phyloP scores from a whole-genome alignment of 1,140 invertebrate genomes.

The Formica exsecta region DNA sequence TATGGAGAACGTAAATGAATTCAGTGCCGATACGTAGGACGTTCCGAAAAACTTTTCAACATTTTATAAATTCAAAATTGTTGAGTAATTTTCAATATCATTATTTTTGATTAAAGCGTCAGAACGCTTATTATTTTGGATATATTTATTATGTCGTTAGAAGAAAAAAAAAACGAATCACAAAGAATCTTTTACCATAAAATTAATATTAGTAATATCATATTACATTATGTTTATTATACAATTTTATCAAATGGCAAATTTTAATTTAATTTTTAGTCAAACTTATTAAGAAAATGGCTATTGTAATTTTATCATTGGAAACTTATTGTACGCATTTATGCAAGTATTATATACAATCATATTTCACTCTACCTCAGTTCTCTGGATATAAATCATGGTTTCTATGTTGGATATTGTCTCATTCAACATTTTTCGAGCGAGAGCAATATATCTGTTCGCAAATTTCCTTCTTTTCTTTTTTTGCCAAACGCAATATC shows the following conservation, averaged over 20 bases:
- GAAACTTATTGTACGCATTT: constrained; percentile 8
- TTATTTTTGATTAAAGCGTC: neutral
- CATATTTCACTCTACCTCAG: neutral
- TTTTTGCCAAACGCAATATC: constrained; percentile 18
- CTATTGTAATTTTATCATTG: constrained; percentile 22
- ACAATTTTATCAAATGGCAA: no score
- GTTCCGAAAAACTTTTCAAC: neutral
- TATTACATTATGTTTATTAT: neutral
- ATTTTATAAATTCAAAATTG: neutral
- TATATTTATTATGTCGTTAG: no score
- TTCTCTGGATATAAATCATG: neutral
- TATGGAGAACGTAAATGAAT: neutral
- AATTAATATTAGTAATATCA: neutral
- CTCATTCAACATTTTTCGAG: constrained; percentile 26
- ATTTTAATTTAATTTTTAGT: constrained; percentile 5
- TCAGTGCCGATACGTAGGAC: neutral
- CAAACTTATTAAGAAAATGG: neutral
- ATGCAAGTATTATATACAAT: neutral
- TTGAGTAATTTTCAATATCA: neutral
- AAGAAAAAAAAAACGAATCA: no score
- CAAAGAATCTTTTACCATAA: neutral
- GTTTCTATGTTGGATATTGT: neutral
- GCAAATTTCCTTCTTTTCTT: constrained; percentile 6
- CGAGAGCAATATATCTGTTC: constrained; percentile 37
- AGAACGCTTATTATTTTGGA: neutral